Evolutionary conservation across 2,113 vertebrate species (phyloP).

Genomic region (Malaclemys terrapin): DNA sequence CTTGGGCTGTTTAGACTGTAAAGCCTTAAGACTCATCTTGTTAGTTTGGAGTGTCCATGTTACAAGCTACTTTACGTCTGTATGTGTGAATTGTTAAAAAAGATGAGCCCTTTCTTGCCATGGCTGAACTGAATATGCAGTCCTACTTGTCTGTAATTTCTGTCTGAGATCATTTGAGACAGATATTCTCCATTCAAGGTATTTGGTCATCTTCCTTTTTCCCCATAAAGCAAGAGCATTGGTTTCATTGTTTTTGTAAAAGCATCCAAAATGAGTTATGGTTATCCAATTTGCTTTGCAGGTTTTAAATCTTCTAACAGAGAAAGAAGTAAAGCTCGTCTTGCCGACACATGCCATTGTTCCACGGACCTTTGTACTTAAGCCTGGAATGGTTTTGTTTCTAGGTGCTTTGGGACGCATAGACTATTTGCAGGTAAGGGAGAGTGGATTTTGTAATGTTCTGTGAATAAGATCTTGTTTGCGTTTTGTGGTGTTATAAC

Average conservation of each 20-base stretch:
- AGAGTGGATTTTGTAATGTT: background rate
- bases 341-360: constrained; percentile 86
- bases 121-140: background rate
- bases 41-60: background rate
- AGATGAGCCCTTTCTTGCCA: background rate
- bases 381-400: constrained; percentile 87
- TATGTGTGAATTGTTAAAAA: background rate
- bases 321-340: constrained; percentile 90
- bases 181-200: background rate
- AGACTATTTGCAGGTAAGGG: constrained; percentile 90
- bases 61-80: background rate
- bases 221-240: background rate
- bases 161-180: background rate
- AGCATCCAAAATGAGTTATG: background rate
- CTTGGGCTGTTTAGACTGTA: background rate
- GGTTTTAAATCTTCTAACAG: constrained; percentile 89
- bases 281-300: constrained; percentile 65
- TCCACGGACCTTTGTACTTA: constrained; percentile 91
- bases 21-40: background rate
- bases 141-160: background rate
- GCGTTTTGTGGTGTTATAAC: background rate
- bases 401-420: constrained; percentile 90
- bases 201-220: background rate
- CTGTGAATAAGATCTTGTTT: background rate
- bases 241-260: fast-evolving